A percentile compares a stretch with the other conserved stretches of the same genome.
These are phyloP conservation scores for Galerucella pusilla DNA, from an alignment of 2,888 invertebrate species.

Conservation along the genomic window DNA sequence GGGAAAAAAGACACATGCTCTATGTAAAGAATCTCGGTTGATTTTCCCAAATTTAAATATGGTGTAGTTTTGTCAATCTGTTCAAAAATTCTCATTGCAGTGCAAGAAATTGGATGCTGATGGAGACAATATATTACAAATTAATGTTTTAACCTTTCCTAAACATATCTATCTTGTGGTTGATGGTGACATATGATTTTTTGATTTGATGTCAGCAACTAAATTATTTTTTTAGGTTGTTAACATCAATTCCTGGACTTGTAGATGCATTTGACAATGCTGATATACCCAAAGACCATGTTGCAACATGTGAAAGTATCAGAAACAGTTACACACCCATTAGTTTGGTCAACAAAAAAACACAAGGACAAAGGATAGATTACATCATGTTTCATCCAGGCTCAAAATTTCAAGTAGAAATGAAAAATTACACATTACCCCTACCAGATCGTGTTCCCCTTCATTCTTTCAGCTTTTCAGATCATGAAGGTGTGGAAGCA, in stretches of 20 bases:
- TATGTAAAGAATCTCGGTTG: too few species aligned
- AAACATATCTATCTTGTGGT: too few species aligned
- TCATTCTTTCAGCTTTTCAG: constrained; percentile 82
- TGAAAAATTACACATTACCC: constrained; percentile 74
- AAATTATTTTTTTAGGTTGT: constrained; percentile 63
- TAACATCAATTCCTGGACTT: constrained; percentile 70
- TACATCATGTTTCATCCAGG: constrained; percentile 80
- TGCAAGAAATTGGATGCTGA: too few species aligned
- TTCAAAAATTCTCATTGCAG: too few species aligned
- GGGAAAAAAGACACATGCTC: too few species aligned
- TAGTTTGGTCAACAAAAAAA: constrained; percentile 67
- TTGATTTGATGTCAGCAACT: background rate
- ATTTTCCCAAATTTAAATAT: too few species aligned
- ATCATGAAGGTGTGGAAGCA: constrained; percentile 87
- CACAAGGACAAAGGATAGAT: constrained; percentile 90
- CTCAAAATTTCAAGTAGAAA: constrained; percentile 60
- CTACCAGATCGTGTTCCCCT: constrained; percentile 80
- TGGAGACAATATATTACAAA: too few species aligned
- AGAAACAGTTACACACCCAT: constrained; percentile 85
- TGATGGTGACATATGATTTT: background rate
- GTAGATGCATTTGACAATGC: constrained; percentile 65
- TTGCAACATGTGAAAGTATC: constrained; percentile 82
- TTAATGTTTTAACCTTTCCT: too few species aligned
- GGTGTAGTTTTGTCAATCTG: too few species aligned
- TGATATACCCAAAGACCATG: constrained; percentile 54